Conservation (phyloP, 2,113 vertebrate genomes). For the Butorides virescens region DNA sequence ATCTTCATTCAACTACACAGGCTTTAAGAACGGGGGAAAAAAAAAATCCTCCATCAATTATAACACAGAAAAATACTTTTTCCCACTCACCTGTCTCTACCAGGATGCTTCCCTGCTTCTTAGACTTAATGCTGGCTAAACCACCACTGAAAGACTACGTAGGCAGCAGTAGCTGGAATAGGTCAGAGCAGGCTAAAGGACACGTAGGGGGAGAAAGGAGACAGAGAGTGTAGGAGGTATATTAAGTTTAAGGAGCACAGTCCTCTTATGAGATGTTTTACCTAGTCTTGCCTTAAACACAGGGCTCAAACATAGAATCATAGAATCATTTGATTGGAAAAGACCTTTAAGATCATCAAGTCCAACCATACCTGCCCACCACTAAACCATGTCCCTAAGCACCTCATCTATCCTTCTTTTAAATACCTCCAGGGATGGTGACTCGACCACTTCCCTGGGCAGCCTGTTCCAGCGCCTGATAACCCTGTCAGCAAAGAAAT, state of each 20-base stretch:
- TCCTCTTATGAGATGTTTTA: neutral
- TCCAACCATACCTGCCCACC: too few relatives aligned
- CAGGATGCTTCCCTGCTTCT: neutral
- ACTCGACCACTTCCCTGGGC: too few relatives aligned
- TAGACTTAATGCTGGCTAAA: neutral
- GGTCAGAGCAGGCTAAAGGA: neutral
- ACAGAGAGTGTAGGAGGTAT: neutral
- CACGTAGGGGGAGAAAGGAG: neutral
- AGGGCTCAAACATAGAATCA: too few relatives aligned
- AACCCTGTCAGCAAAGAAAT: too few relatives aligned
- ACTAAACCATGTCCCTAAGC: too few relatives aligned
- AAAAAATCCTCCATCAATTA: neutral
- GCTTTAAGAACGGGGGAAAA: neutral
- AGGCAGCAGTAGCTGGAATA: neutral
- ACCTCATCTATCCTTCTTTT: too few relatives aligned
- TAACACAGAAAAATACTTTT: neutral
- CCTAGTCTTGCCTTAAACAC: neutral
- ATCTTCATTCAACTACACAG: neutral
- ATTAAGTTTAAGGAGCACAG: neutral
- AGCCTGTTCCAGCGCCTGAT: too few relatives aligned
- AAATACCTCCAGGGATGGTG: too few relatives aligned
- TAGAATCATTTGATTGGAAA: too few relatives aligned
- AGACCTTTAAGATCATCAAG: too few relatives aligned
- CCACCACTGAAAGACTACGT: neutral
- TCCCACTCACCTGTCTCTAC: neutral